Evolutionary conservation across 2,888 invertebrate genomes (phyloP), one percentile per base, ranked within the genome.

Genomic region (Esperia sulphurella): DNA sequence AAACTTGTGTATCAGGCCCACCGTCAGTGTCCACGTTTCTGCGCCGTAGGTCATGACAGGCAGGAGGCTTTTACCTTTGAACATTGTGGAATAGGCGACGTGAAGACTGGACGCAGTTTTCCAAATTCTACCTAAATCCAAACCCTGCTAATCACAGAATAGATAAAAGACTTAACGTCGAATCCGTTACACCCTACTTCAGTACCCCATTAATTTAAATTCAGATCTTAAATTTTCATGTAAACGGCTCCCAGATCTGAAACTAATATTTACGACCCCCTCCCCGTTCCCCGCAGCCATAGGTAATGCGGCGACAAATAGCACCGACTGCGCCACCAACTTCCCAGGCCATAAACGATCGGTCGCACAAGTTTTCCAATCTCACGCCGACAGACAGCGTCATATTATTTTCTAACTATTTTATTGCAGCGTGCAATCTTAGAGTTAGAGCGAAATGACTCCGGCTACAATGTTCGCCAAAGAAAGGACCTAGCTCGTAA

Each of bases 361-460:
- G n/a, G 4, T 45, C 10, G 41, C 13, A 12, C 41, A 46, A 46
- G 41, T 46, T 46, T 46, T 46, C 46, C 46, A 46, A 46, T 46
- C 41, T 41, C 46, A 28, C 39, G 38, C 38, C 39, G 13, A 14
- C 39, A 13, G 39, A n/a, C 43, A 14, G n/a, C 28, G 44, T 33
- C 45, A 37, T 46, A 48, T 51, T 48, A 51, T 51, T 48, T 45
- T 45, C 39, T 42, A 43, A 51, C 48, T 45, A 43, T 51, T 50
- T 51, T 51, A 51, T 48, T 48, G 51, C 48, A 43, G 28, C 8
- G 28, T 46, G 48, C 51, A 51, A 35, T 51, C 48, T 45, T 48
- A 40, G 29, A 45, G 42, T 29, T 10, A 8, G n/a, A 12, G 3
- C 21, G n/a, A 13, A 48, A 43, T 43, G 42, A 48, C 35, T 41